Evolutionary conservation across 2,888 invertebrate species (phyloP).

Genomic region (Lasioglossum malachurum): DNA sequence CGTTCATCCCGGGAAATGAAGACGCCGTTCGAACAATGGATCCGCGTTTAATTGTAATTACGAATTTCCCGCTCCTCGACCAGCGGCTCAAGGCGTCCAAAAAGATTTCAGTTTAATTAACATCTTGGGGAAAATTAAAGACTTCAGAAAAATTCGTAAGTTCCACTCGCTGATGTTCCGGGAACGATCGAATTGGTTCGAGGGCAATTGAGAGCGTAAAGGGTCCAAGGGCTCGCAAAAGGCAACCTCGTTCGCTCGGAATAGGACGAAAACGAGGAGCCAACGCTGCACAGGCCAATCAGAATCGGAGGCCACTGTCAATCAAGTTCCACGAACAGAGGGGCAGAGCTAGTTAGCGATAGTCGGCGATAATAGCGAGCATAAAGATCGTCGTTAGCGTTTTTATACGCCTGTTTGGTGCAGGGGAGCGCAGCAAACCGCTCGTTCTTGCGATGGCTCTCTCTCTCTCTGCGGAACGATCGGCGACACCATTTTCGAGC

Average conservation of each 20-base stretch:
- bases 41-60: neutral
- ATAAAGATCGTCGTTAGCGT: conserved; percentile 54
- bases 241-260: neutral
- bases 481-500: neutral
- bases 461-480: neutral
- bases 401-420: conserved; percentile 37
- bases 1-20: neutral
- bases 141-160: neutral
- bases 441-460: conserved; percentile 17
- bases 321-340: conserved; percentile 62
- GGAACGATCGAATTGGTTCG: neutral
- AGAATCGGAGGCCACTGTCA: conserved; percentile 58
- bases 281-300: conserved; percentile 19
- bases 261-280: conserved; percentile 10
- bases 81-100: neutral
- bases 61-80: neutral
- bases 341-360: conserved; percentile 57
- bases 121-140: neutral
- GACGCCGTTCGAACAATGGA: neutral
- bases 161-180: neutral
- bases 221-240: neutral
- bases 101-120: neutral
- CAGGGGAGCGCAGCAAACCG: conserved; percentile 18
- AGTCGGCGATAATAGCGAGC: conserved; percentile 54
- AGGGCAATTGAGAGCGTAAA: neutral